Percentiles rank a stretch among this genome's conserved stretches.
Evolutionary conservation across 2,888 invertebrate genomes (phyloP).

Genomic region (Cephus spinipes): DNA sequence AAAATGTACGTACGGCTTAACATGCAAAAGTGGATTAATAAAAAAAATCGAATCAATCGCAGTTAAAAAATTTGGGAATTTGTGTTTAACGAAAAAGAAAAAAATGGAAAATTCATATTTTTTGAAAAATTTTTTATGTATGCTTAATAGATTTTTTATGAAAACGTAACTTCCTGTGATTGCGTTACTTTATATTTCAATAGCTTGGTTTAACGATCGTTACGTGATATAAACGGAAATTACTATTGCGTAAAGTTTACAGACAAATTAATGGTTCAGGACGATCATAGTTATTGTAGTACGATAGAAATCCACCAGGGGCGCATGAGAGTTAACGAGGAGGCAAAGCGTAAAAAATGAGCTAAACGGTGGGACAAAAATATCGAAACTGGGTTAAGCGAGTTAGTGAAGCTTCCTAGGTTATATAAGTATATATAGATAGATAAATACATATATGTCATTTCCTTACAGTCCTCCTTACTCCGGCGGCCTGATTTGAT

Average conservation of each 20-base stretch:
- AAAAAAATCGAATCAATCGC: neutral
- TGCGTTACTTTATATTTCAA: neutral
- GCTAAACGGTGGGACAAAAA: neutral
- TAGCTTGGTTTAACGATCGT: neutral
- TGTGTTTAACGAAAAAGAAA: neutral
- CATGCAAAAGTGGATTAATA: neutral
- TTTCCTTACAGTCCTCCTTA: neutral
- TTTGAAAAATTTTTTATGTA: neutral
- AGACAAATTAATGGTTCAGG: neutral
- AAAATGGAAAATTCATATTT: too few species aligned
- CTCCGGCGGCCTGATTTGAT: neutral
- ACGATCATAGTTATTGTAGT: neutral
- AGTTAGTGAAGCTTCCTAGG: neutral
- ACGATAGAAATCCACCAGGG: neutral
- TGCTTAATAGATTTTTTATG: neutral
- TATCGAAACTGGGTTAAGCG: neutral
- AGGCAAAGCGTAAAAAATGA: neutral
- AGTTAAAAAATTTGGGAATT: neutral
- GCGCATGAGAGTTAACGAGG: neutral
- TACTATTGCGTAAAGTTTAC: neutral
- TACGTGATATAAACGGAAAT: neutral
- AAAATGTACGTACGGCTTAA: too few species aligned
- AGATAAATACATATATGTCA: neutral
- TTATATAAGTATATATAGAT: neutral
- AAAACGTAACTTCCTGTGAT: neutral